These are phyloP conservation scores for Battus philenor DNA, from an alignment of 1,140 invertebrate species.

Conservation along the genomic window DNA sequence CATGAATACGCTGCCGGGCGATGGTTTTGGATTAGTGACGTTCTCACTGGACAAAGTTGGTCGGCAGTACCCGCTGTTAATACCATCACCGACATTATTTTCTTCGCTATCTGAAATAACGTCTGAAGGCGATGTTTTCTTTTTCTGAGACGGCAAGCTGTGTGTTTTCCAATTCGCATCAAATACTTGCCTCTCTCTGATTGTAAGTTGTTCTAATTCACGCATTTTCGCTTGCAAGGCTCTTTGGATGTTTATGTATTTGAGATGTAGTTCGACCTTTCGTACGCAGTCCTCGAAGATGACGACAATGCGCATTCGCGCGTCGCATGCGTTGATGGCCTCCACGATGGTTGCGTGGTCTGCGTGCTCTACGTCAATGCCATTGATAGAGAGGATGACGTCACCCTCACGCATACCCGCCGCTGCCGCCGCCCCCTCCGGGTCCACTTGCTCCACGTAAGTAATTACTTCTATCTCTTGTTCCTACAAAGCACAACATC, in stretches of 20 bases:
- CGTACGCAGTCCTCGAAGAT: conserved; percentile 96
- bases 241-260: conserved; percentile 92
- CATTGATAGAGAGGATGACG: conserved; percentile 96
- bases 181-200: conserved; percentile 88
- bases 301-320: conserved; percentile 95
- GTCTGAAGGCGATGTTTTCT: conserved; percentile 77
- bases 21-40: conserved; percentile 77
- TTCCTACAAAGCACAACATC: conserved; percentile 52
- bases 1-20: conserved; percentile 77
- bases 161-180: conserved; percentile 92
- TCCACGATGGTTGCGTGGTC: conserved; percentile 94
- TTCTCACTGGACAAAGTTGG: conserved; percentile 84
- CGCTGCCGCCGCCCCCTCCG: conserved; percentile 90
- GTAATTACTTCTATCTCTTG: conserved; percentile 95
- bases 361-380: conserved; percentile 92
- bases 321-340: conserved; percentile 93
- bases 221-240: conserved; percentile 90
- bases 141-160: conserved; percentile 88
- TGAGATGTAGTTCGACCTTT: conserved; percentile 94
- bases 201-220: conserved; percentile 88
- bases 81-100: conserved; percentile 43
- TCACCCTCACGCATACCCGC: conserved; percentile 96
- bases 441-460: conserved; percentile 97
- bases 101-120: conserved; percentile 62
- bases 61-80: conserved; percentile 75